These are phyloP conservation scores for Lypha dubia DNA, from an alignment of 2,888 invertebrate species.

Conservation along the genomic window DNA sequence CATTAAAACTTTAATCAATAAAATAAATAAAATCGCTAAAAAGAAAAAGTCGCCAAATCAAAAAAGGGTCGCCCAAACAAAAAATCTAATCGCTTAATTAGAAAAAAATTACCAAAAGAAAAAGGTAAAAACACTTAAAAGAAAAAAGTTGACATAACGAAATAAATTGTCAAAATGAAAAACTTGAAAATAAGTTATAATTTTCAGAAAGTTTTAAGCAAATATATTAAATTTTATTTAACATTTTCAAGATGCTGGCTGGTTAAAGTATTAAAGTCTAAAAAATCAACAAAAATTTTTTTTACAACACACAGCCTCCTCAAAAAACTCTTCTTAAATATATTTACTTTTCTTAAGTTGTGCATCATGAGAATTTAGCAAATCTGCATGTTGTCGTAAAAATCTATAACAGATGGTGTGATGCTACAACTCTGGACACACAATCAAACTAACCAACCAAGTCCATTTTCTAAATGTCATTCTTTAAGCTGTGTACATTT, in stretches of 20 bases:
- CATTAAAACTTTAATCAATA: no score
- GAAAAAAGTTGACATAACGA: no score
- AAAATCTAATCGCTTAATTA: no score
- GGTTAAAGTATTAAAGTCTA: slow-evolving; percentile 1
- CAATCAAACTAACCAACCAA: slow-evolving; percentile 17
- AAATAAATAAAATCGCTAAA: no score
- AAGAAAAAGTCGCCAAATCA: no score
- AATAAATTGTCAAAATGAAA: no score
- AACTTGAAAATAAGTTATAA: neutral
- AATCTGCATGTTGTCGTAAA: neutral
- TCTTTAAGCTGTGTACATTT: slow-evolving; percentile 54
- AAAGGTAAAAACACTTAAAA: no score
- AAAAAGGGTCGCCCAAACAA: no score
- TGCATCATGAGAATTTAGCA: slow-evolving; percentile 6
- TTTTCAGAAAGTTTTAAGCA: neutral
- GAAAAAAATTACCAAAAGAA: no score
- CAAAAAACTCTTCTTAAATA: no score
- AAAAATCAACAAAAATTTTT: slow-evolving; percentile 9
- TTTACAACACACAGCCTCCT: neutral
- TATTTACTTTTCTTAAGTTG: neutral
- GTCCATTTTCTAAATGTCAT: slow-evolving; percentile 45
- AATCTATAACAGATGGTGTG: slow-evolving; percentile 9
- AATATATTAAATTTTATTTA: slow-evolving; percentile 27
- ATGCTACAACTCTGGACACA: neutral
- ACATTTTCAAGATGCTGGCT: slow-evolving; percentile 3